Evolutionary conservation across 2,888 invertebrate species (phyloP).

Genomic region (Papilio gigon): DNA sequence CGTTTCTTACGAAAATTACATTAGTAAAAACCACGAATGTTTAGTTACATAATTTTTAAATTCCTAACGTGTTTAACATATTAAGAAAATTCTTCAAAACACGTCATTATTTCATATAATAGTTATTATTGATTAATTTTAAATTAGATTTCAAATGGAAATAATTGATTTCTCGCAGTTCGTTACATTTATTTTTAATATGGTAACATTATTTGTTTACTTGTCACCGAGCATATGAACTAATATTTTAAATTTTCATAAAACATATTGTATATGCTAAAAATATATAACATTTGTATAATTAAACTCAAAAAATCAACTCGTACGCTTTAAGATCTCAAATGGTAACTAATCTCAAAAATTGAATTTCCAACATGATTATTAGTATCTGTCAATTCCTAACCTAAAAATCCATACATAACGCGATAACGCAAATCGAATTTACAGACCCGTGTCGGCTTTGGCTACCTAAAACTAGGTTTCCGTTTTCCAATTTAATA

Average conservation of each 20-base stretch:
- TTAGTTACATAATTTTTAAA: too few species aligned
- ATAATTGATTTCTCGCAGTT: conserved; percentile 15
- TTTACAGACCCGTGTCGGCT: too few species aligned
- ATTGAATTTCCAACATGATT: too few species aligned
- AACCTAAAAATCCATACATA: too few species aligned
- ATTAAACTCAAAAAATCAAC: neutral
- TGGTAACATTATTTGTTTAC: neutral
- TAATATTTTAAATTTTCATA: neutral
- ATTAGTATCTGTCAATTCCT: too few species aligned
- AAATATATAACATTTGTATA: neutral
- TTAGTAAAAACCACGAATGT: too few species aligned
- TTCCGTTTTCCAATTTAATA: too few species aligned
- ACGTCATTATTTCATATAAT: conserved; percentile 20
- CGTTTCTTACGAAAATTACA: too few species aligned
- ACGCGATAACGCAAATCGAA: too few species aligned
- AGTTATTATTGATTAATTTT: conserved; percentile 25
- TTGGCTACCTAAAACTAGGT: too few species aligned
- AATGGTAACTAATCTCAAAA: neutral
- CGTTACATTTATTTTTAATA: neutral
- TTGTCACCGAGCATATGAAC: neutral
- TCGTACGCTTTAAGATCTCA: neutral
- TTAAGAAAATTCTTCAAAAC: too few species aligned
- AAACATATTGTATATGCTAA: neutral
- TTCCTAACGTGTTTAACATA: neutral
- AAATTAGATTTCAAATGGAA: conserved; percentile 28